Evolutionary conservation across 2,797 vertebrate species (phyloP).

Genomic region (Sphenopsis melanotis): DNA sequence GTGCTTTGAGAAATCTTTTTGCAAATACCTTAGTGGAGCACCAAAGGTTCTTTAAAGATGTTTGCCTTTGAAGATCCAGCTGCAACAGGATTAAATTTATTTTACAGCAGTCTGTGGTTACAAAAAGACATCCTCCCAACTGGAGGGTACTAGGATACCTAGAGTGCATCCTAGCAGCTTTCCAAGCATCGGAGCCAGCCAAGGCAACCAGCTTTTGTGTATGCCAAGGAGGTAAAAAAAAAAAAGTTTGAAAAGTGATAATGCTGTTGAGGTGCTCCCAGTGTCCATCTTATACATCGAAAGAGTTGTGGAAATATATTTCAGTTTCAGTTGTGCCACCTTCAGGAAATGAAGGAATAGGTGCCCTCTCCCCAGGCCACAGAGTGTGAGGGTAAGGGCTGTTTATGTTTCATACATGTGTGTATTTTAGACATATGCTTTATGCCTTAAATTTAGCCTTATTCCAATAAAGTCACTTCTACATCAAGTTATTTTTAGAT

Average conservation of each 20-base stretch:
- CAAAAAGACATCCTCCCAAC: rapidly evolving
- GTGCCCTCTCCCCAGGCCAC: no score
- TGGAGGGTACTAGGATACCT: not conserved
- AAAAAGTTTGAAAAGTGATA: not conserved
- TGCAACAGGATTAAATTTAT: not conserved
- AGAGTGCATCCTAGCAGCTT: not conserved
- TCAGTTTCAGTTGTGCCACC: not conserved
- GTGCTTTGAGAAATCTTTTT: not conserved
- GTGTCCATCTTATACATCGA: rapidly evolving
- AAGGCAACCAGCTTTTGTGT: not conserved
- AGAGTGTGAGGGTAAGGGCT: rapidly evolving
- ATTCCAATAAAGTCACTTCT: not conserved
- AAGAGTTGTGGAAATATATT: not conserved
- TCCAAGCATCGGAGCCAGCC: not conserved
- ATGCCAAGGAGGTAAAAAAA: not conserved
- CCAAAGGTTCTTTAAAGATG: not conserved
- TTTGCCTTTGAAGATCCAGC: not conserved
- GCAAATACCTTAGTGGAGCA: not conserved
- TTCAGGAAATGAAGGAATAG: rapidly evolving
- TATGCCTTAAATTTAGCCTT: not conserved
- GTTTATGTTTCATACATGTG: not conserved
- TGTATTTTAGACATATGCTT: rapidly evolving
- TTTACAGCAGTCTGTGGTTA: not conserved
- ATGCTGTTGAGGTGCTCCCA: not conserved
- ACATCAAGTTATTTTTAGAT: rapidly evolving